phyloP scores from a whole-genome alignment of 2,797 vertebrate species.

The Poeciliopsis paucimaculata region DNA sequence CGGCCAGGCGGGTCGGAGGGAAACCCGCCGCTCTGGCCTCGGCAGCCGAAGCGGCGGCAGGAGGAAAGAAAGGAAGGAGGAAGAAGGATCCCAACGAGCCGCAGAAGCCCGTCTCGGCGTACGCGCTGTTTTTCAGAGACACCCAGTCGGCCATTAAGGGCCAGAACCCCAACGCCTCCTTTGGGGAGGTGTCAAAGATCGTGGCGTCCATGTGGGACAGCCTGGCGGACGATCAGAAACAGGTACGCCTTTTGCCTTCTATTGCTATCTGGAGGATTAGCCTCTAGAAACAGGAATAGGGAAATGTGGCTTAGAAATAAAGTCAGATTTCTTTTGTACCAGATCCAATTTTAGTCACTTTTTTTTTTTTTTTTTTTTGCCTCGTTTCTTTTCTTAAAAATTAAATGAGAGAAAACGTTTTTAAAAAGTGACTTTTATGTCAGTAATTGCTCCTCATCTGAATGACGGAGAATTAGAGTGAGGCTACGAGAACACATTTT shows the following conservation, averaged over 20 bases:
- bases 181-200: conserved; percentile 94
- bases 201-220: conserved; percentile 98
- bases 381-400: no score
- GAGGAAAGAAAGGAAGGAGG: conserved; percentile 80
- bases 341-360: no score
- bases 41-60: neutral
- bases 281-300: neutral
- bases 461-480: no score
- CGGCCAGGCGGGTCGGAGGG: conserved; percentile 59
- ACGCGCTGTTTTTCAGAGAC: conserved; percentile 93
- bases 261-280: neutral
- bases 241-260: conserved; percentile 71
- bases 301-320: no score
- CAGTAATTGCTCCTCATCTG: no score
- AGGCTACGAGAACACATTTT: no score
- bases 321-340: no score
- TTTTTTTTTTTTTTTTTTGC: no score
- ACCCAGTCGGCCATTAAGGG: conserved; percentile 94
- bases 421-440: no score
- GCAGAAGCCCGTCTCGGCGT: conserved; percentile 92
- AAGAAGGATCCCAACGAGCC: conserved; percentile 95
- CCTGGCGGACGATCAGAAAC: conserved; percentile 92
- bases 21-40: conserved; percentile 57
- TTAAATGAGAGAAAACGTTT: no score
- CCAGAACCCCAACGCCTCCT: conserved; percentile 93